Base-by-base conservation (phyloP, 2,113 vertebrate species). In the Nestor notabilis region DNA sequence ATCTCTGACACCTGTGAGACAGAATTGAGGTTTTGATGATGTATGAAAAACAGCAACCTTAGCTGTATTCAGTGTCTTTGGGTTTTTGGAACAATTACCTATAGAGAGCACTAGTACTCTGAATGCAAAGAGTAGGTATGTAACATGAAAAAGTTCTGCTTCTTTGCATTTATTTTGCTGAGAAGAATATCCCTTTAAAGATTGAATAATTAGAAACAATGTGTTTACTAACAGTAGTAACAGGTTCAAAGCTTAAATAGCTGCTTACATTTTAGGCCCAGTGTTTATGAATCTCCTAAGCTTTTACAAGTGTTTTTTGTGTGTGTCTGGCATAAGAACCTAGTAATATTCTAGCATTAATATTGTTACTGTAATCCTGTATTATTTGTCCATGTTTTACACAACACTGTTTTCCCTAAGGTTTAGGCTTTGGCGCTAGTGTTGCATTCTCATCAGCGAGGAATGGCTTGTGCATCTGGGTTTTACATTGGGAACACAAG, bases 121-220 rank as follows among this genome's bases (percentile, higher is more conserved):
- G 46, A 68, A 58, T 0, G 0, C 13, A 69, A 39, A 65, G 7
- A 77, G 10, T 7, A 53, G 31, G 31, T 52, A 68, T 0, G 0
- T 68, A 55, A 23, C 6, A 17, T 24, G 7, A 44, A 87, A 83
- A 65, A 13, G 5, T 80, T 66, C 23, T 71, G 24, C 37, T 76
- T 61, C 37, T 95, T 87, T 75, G 11, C 15, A 27, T 35, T 37
- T 87, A 4, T 41, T 64, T 83, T 61, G 41, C 9, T 55, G 41
- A 82, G 60, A 49, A 83, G 28, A 69, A 14, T 7, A 50, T 4
- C 16, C 9, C 10, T 82, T 66, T 77, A 74, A 74, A 7, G 3
- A 72, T 53, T 93, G 77, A 15, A 43, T 44, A 61, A 49, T 58
- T 75, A 83, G 43, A 91, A 94, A 91, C 37, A 47, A 29, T 7